Percentiles rank a stretch among this genome's conserved stretches.
These are phyloP conservation scores for Tachuris rubrigastra DNA, from an alignment of 2,113 vertebrate species.

Conservation along the genomic window DNA sequence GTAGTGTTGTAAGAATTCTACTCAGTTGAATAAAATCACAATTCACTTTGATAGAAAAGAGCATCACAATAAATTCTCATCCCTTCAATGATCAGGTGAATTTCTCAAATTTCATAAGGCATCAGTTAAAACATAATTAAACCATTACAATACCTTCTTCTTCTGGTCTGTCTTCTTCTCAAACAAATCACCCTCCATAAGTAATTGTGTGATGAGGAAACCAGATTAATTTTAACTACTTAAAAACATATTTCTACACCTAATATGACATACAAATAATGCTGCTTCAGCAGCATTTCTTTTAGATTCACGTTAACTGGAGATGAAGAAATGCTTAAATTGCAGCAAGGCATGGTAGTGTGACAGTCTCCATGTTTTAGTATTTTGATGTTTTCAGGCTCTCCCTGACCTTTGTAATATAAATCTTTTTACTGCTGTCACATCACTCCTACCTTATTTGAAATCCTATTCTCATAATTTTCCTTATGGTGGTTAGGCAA, in stretches of 20 bases:
- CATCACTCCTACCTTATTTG: constrained; percentile 5
- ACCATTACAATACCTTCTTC: background rate
- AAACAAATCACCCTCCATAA: background rate
- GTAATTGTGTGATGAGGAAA: background rate
- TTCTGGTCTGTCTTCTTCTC: background rate
- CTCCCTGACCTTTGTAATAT: background rate
- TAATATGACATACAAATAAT: background rate
- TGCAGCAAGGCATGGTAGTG: background rate
- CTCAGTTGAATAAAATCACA: background rate
- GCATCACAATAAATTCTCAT: background rate
- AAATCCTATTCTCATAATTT: background rate
- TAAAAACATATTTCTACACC: background rate
- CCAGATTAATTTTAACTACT: background rate
- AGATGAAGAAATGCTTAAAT: background rate
- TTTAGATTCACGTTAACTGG: background rate
- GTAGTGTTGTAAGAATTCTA: background rate
- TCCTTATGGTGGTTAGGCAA: background rate
- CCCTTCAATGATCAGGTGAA: background rate
- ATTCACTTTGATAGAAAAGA: background rate
- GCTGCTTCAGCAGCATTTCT: background rate
- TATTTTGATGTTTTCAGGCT: background rate
- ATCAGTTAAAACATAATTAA: background rate
- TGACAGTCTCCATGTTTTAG: background rate
- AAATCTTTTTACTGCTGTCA: background rate
- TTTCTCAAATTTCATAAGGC: background rate